Conservation (phyloP, 2,113 vertebrate genomes). For the Hemibagrus wyckioides region DNA sequence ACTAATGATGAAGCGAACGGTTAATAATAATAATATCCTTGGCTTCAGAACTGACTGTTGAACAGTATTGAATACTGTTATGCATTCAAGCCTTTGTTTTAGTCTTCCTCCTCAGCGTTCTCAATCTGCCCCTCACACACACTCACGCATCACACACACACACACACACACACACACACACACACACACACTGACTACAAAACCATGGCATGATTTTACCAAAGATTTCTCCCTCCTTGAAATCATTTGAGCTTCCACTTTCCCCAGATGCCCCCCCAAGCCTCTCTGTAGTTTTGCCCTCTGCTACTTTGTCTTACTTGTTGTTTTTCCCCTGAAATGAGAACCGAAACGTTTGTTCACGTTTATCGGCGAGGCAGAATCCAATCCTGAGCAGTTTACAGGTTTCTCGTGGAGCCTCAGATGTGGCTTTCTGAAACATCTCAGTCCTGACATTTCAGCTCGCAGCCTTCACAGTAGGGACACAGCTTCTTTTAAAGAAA, state of each 20-base stretch:
- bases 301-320: background rate
- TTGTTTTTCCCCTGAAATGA: background rate
- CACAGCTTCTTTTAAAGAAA: background rate
- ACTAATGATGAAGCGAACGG: slow-evolving; percentile 28
- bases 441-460: background rate
- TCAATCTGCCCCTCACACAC: background rate
- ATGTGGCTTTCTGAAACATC: background rate
- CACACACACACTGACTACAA: background rate
- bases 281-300: background rate
- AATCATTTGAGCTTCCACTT: slow-evolving; percentile 18
- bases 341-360: background rate
- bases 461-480: background rate
- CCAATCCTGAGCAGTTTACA: background rate
- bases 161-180: background rate
- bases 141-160: background rate
- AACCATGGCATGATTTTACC: slow-evolving; percentile 11
- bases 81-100: slow-evolving; percentile 28
- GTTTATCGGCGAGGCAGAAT: background rate
- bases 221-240: slow-evolving; percentile 30
- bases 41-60: slow-evolving; percentile 21
- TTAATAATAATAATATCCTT: slow-evolving; percentile 24
- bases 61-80: slow-evolving; percentile 22
- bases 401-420: background rate
- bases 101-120: slow-evolving; percentile 32
- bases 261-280: background rate